phyloP scores from a whole-genome alignment of 2,797 vertebrate genomes.

The Rousettus madagascariensis region DNA sequence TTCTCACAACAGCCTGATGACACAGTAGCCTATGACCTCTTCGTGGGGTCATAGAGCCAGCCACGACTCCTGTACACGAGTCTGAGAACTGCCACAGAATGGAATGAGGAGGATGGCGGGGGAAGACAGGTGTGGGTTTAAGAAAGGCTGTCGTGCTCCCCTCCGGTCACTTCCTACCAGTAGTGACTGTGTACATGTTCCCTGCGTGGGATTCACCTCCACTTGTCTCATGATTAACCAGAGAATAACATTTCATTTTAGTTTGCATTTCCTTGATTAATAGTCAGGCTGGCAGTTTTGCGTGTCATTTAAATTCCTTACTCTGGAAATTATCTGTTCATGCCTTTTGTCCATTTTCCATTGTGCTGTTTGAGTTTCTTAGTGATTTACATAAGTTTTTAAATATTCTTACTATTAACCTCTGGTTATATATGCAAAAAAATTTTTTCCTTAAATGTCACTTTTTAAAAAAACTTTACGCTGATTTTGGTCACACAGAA shows the following conservation, averaged over 20 bases:
- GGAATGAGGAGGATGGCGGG: rapidly evolving
- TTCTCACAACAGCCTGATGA: not conserved
- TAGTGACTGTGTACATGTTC: too few species aligned
- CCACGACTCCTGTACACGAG: not conserved
- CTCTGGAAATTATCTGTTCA: not conserved
- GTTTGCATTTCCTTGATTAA: not conserved
- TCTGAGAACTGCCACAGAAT: not conserved
- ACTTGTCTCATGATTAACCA: not conserved
- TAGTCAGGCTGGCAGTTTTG: not conserved
- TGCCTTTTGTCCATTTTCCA: not conserved
- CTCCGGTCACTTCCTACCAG: not conserved
- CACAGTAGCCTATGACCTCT: not conserved
- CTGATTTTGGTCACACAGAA: not conserved
- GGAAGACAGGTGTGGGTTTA: not conserved
- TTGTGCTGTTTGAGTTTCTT: not conserved
- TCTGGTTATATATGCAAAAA: not conserved
- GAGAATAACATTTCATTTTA: not conserved
- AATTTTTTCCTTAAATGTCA: not conserved
- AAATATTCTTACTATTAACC: not conserved
- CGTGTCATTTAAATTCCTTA: not conserved
- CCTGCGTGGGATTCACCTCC: not conserved
- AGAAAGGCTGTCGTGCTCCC: too few species aligned
- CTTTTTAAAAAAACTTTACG: not conserved
- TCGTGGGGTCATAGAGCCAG: not conserved
- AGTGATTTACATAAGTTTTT: not conserved